Conservation (phyloP, 2,888 invertebrate species). For the Cryptocheilus praepositus region DNA sequence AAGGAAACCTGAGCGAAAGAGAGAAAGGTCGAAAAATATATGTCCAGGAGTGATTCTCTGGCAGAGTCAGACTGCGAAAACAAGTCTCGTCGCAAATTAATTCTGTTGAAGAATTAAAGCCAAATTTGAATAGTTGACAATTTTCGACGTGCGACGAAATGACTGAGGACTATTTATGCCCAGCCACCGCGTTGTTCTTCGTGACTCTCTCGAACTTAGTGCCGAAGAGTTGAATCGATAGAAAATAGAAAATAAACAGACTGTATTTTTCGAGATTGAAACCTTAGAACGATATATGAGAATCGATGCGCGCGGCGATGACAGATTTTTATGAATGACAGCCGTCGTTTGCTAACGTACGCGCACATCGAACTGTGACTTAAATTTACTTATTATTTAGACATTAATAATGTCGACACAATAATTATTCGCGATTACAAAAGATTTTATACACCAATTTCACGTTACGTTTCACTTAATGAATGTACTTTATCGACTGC, state of each 20-base stretch:
- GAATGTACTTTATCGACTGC: neutral
- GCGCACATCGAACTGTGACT: conserved; percentile 29
- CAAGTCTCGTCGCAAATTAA: too few relatives aligned
- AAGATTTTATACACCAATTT: conserved; percentile 9
- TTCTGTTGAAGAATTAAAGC: too few relatives aligned
- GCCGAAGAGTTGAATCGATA: conserved; percentile 11
- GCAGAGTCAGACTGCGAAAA: too few relatives aligned
- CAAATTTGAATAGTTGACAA: too few relatives aligned
- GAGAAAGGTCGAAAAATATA: too few relatives aligned
- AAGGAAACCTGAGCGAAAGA: neutral
- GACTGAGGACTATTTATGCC: neutral
- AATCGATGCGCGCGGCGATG: conserved; percentile 5
- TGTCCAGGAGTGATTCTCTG: too few relatives aligned
- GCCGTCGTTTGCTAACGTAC: conserved; percentile 16
- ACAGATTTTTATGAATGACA: conserved; percentile 1
- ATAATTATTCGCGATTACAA: conserved; percentile 8
- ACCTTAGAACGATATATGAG: conserved; percentile 23
- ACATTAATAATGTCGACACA: conserved; percentile 17
- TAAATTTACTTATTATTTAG: conserved; percentile 54
- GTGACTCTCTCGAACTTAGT: conserved; percentile 2
- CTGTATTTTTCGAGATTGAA: conserved; percentile 66
- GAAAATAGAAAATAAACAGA: conserved; percentile 47
- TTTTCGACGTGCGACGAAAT: neutral
- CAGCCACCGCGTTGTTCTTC: neutral
- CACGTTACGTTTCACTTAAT: neutral